Conservation (phyloP, 2,888 invertebrate genomes). For the Drosophila quasianomalipes region DNA sequence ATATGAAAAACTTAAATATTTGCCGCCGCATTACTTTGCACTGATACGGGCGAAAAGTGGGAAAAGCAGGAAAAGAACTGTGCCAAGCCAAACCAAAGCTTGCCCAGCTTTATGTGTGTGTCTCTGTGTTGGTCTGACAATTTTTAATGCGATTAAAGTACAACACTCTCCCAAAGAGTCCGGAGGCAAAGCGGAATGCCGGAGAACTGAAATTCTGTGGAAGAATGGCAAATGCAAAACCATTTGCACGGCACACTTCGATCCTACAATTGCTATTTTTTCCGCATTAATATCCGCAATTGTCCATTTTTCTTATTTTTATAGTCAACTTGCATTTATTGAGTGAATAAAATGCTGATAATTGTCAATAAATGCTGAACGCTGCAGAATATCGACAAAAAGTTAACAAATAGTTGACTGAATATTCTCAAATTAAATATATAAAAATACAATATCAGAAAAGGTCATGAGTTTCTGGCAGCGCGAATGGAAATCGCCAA, state of each 20-base stretch:
- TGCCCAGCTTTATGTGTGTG: constrained; percentile 11
- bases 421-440: constrained; percentile 24
- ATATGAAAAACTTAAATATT: constrained; percentile 53
- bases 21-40: constrained; percentile 62
- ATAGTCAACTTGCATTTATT: constrained; percentile 12
- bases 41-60: constrained; percentile 33
- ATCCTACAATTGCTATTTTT: not conserved
- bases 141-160: constrained; percentile 82
- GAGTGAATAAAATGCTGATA: constrained; percentile 35
- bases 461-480: constrained; percentile 34
- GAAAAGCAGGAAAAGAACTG: constrained; percentile 52
- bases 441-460: constrained; percentile 3
- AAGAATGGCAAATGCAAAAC: constrained; percentile 14
- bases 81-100: constrained; percentile 55
- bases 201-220: constrained; percentile 27
- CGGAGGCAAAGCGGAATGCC: constrained; percentile 27
- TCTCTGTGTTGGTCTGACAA: constrained; percentile 59
- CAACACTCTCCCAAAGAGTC: constrained; percentile 59
- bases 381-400: constrained; percentile 10
- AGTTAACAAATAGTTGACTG: constrained; percentile 15
- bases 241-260: constrained; percentile 15
- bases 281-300: constrained; percentile 16
- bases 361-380: constrained; percentile 37
- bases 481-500: constrained; percentile 28
- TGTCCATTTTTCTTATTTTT: constrained; percentile 9